Conservation (phyloP, 1,140 invertebrate genomes). For the Drosophila erecta region DNA sequence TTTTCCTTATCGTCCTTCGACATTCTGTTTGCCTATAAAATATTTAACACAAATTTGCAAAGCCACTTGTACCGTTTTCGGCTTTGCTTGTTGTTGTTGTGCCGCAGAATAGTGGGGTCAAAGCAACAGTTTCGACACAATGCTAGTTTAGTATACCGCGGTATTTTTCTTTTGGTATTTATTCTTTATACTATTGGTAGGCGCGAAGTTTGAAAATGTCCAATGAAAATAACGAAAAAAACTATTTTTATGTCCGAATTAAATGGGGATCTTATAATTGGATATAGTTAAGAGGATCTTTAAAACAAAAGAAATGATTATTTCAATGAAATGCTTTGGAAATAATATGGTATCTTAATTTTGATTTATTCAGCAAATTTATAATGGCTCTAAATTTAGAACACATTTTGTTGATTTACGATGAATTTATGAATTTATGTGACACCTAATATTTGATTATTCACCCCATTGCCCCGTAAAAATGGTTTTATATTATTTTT, state of each 20-base stretch:
- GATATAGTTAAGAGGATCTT: too few relatives aligned
- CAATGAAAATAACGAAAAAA: too few relatives aligned
- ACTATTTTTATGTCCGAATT: too few relatives aligned
- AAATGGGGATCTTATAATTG: too few relatives aligned
- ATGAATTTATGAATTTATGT: too few relatives aligned
- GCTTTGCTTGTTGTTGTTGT: conserved; percentile 1
- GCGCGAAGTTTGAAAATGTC: too few relatives aligned
- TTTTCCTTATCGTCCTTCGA: conserved; percentile 81
- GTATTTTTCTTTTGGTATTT: background rate
- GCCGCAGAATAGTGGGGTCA: conserved; percentile 1
- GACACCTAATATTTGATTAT: background rate
- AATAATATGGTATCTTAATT: too few relatives aligned
- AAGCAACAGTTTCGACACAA: background rate
- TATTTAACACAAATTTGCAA: background rate
- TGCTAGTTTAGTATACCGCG: background rate
- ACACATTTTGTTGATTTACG: too few relatives aligned
- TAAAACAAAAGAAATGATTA: too few relatives aligned
- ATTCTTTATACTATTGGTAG: background rate
- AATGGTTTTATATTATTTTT: conserved; percentile 26
- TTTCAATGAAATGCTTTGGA: too few relatives aligned
- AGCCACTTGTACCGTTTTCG: conserved; percentile 6
- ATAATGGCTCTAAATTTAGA: too few relatives aligned
- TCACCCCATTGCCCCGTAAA: background rate
- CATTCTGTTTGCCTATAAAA: conserved; percentile 46
- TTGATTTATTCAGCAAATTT: too few relatives aligned